Evolutionary conservation across 1,140 invertebrate species (phyloP), one percentile per base, ranked within the genome.

Genomic region (Hycleus cichorii): DNA sequence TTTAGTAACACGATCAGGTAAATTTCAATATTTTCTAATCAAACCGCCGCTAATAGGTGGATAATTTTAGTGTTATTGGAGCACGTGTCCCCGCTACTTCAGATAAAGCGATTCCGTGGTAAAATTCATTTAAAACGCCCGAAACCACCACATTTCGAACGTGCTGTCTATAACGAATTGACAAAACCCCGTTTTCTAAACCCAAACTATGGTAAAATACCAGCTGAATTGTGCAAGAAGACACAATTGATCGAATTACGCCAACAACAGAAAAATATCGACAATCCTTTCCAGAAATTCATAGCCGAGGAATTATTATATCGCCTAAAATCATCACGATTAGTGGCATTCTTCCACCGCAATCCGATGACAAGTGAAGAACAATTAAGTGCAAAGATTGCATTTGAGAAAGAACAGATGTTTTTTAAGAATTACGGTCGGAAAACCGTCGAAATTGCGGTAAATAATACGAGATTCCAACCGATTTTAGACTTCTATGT

Each of bases 101-200:
- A 85, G 59, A 78, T 81, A 10, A 81, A 82, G 67, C 76, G 88
- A 61, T 87, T 81, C 67, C 76, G 82, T 18, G 79, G 80, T 0
- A 89, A 87, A 74, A 86, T 90, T 32, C 89, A 90, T 68, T 81
- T 90, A 46, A 83, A 87, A 69, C 83, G 78, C 59, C 88, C 88
- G 1, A 78, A 78, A 70, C 73, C 78, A 49, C 82, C 83, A 12
- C 83, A 87, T 70, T 87, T 81, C 67, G 77, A 81, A 59, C 80
- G 81, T 56, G 80, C 80, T 27, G 75, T 80, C 57, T 73, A 86
- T 9, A 69, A 85, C 44, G 78, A 81, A 63, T 74, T 88, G 40
- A 70, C 83, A 1, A 78, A 80, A 62, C 86, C 87, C 0, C 78
- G 74, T 42, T 85, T 79, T 68, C 64, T 73, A 5, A 76, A 75